Evolutionary conservation across 1,140 invertebrate species (phyloP), one percentile per base, ranked within the genome.

Genomic region (Drosophila yakuba): DNA sequence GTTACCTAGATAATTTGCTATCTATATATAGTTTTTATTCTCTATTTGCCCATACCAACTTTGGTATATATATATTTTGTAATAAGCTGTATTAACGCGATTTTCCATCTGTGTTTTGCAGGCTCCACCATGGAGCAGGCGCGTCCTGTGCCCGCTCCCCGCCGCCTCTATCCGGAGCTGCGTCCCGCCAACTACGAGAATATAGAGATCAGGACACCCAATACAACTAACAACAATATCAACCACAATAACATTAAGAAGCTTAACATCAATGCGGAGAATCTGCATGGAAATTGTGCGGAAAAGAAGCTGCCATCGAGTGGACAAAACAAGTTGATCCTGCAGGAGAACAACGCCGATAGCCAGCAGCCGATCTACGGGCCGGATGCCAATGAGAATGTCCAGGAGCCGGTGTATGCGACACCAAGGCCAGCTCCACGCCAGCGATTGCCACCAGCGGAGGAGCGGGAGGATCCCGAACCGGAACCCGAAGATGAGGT

Each of bases 141-240:
- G 15, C 91, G 89, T 11, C 91, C 91, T 4, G 91, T 92, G 54
- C 91, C 91, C 20, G 88, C 85, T 11, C 91, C 91, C 10, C 72
- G 91, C n/a, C 88, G 89, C 5, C 64, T 91, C n/a, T 83, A 79
- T 39, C 78, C 91, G 3, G 91, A 92, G 50, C 10, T 80, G 47
- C 68, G 76, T 4, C 55, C 81, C 58, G 56, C 58, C 45, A 83
- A 90, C 73, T 92, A 92, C 28, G 91, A 92, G 63, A 92, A 92
- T 51, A 82, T 92, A 0, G 76, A 78, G 15, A 77, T 92, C 25
- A 80, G 74, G 50, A 6, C 56, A 12, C 56, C 14, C 36, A 73
- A 47, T 25, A 67, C 59, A 12, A 76, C 10, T 2, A 74, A 15
- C 11, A 66, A 52, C n/a, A 69, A 63, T 15, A 80, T 12, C 3